phyloP scores from a whole-genome alignment of 2,113 vertebrate species.

The Pycnonotus jocosus region DNA sequence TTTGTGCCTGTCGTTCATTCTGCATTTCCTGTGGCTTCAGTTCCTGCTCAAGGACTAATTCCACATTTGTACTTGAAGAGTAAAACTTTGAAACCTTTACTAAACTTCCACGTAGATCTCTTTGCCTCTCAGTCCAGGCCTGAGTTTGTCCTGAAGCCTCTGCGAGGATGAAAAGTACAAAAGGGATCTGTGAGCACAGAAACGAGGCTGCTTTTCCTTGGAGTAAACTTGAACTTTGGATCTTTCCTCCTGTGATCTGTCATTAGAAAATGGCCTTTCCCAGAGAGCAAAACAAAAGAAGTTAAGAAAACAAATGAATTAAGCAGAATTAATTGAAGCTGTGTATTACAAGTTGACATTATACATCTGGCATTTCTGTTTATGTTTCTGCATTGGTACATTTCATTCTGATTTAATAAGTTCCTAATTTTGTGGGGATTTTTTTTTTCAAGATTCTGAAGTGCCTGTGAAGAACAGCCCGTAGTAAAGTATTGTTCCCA shows the following conservation, averaged over 20 bases:
- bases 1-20: background rate
- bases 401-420: constrained; percentile 30
- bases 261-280: constrained; percentile 18
- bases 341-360: constrained; percentile 6
- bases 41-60: background rate
- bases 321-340: constrained; percentile 25
- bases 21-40: background rate
- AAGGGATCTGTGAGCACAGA: background rate
- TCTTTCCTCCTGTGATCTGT: constrained; percentile 5
- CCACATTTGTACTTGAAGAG: background rate
- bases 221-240: background rate
- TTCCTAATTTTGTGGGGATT: background rate
- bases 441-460: background rate
- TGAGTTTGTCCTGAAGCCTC: background rate
- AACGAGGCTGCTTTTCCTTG: background rate
- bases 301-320: constrained; percentile 50
- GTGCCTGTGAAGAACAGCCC: background rate
- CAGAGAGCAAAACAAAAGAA: constrained; percentile 46
- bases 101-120: background rate
- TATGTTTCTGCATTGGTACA: constrained; percentile 1
- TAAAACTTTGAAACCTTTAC: background rate
- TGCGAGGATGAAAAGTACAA: background rate
- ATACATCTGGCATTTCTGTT: constrained; percentile 46
- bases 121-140: background rate
- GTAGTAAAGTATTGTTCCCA: background rate